phyloP scores from a whole-genome alignment of 2,113 vertebrate species.

The Paradisaea rubra region DNA sequence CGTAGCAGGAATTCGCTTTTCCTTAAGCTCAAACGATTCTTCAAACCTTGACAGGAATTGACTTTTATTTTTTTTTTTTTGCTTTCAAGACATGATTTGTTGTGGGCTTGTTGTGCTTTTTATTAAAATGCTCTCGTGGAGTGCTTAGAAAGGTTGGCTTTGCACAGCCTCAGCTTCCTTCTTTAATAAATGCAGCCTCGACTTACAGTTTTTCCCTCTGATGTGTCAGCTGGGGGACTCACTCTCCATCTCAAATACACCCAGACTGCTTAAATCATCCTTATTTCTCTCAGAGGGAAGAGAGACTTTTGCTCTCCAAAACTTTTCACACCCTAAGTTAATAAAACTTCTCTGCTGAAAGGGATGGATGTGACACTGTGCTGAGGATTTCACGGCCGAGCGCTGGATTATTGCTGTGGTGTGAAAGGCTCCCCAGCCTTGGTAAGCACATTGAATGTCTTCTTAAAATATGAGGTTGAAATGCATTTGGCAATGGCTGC shows the following conservation, averaged over 20 bases:
- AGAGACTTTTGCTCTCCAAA: constrained; percentile 51
- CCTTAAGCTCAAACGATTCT: constrained; percentile 64
- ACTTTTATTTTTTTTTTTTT: constrained; percentile 27
- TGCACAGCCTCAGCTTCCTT: constrained; percentile 45
- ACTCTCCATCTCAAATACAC: constrained; percentile 49
- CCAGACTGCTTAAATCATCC: constrained; percentile 68
- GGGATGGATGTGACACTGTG: constrained; percentile 48
- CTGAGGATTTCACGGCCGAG: constrained; percentile 56
- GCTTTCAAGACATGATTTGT: constrained; percentile 70
- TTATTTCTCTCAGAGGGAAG: constrained; percentile 60
- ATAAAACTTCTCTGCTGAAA: constrained; percentile 60
- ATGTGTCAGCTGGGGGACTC: constrained; percentile 62
- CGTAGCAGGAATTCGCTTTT: constrained; percentile 61
- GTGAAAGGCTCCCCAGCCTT: constrained; percentile 23
- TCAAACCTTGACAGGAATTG: constrained; percentile 69
- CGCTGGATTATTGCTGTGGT: constrained; percentile 19
- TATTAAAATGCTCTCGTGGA: constrained; percentile 70
- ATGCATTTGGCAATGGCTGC: neutral
- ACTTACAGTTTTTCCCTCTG: constrained; percentile 60
- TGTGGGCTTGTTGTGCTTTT: constrained; percentile 67
- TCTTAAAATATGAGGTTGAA: constrained; percentile 38
- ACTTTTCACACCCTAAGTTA: constrained; percentile 68
- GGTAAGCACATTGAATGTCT: neutral
- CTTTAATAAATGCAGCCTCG: constrained; percentile 62
- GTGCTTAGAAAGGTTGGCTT: constrained; percentile 55